These are phyloP conservation scores for Cataglyphis livida DNA, from an alignment of 2,888 invertebrate species.

Conservation along the genomic window DNA sequence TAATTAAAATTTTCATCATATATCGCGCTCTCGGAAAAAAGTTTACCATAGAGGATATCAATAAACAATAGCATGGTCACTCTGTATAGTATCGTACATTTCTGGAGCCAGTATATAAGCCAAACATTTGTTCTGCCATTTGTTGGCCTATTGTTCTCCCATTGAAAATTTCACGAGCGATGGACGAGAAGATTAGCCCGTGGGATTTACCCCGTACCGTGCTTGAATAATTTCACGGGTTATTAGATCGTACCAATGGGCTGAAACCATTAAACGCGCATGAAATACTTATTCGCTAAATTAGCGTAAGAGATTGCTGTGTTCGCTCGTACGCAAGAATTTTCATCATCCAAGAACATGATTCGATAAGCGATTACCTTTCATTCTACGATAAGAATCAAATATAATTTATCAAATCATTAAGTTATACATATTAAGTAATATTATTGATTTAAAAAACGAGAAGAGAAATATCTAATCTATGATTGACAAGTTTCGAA, in stretches of 20 bases:
- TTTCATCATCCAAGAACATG: not conserved
- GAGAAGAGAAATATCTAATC: not conserved
- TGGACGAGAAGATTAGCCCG: slow-evolving; percentile 68
- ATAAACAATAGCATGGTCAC: not conserved
- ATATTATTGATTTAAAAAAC: not conserved
- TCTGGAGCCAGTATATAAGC: slow-evolving; percentile 4
- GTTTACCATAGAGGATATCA: not conserved
- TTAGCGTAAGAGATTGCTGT: slow-evolving; percentile 51
- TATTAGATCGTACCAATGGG: slow-evolving; percentile 73
- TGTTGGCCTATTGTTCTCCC: slow-evolving; percentile 23
- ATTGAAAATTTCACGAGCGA: slow-evolving; percentile 54
- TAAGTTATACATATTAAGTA: not conserved
- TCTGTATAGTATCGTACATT: not conserved
- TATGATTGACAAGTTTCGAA: not conserved
- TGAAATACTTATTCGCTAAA: slow-evolving; percentile 65
- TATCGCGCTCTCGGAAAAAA: not conserved
- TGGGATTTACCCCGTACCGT: slow-evolving; percentile 59
- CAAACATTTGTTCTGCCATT: slow-evolving; percentile 30
- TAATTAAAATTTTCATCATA: not conserved
- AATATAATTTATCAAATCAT: not conserved
- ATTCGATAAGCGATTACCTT: slow-evolving; percentile 9
- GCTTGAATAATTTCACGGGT: slow-evolving; percentile 79
- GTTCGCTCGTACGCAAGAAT: slow-evolving; percentile 1
- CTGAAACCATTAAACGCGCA: slow-evolving; percentile 43
- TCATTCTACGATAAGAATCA: not conserved